These are phyloP conservation scores for Bagarius yarrelli DNA, from an alignment of 2,113 vertebrate species.

Conservation along the genomic window DNA sequence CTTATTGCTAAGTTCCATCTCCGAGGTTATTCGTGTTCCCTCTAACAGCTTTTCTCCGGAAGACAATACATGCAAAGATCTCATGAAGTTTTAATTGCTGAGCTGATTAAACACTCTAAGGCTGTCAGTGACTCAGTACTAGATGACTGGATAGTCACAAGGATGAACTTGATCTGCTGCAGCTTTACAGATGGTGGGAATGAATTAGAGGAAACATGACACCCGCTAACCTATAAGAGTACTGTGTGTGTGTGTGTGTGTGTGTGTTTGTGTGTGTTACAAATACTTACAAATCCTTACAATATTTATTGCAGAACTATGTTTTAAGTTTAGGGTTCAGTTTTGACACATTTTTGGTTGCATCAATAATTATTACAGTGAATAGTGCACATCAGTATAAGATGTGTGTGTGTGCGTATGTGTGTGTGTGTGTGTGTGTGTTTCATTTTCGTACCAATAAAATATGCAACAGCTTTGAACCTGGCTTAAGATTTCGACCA, in stretches of 20 bases:
- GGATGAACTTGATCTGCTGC: conserved; percentile 49
- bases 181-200: conserved; percentile 36
- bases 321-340: neutral
- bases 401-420: neutral
- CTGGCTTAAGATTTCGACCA: neutral
- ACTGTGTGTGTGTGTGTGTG: conserved; percentile 29
- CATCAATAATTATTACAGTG: neutral
- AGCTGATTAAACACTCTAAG: conserved; percentile 45
- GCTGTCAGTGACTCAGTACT: conserved; percentile 32
- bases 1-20: conserved; percentile 15
- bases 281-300: no score
- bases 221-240: conserved; percentile 29
- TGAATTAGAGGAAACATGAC: conserved; percentile 35
- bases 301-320: neutral
- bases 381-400: neutral
- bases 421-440: neutral
- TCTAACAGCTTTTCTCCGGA: conserved; percentile 30
- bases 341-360: neutral
- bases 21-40: conserved; percentile 1
- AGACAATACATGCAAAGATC: conserved; percentile 36
- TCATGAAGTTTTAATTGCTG: conserved; percentile 67
- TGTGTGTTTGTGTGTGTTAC: conserved; percentile 6
- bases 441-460: neutral
- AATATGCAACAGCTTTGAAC: neutral
- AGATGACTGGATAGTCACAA: conserved; percentile 25